These are phyloP conservation scores for Lepidostoma basale DNA, from an alignment of 1,140 invertebrate species.

Conservation along the genomic window DNA sequence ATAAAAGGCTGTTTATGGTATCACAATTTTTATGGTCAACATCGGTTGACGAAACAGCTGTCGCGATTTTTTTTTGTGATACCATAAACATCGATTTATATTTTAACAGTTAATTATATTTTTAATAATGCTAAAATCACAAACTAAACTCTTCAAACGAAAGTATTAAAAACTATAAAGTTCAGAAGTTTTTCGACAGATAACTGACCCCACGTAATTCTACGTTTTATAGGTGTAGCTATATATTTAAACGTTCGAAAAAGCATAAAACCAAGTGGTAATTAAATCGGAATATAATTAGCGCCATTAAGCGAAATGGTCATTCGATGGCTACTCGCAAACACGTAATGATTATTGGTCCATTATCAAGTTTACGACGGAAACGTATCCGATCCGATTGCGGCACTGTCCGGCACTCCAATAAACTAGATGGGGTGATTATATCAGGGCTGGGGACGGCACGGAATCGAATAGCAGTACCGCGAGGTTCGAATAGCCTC, in stretches of 20 bases:
- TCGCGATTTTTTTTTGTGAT: too few species aligned
- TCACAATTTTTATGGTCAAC: too few species aligned
- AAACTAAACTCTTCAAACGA: too few species aligned
- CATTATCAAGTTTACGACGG: conserved; percentile 25
- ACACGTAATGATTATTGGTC: conserved; percentile 19
- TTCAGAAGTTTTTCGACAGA: too few species aligned
- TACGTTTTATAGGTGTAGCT: too few species aligned
- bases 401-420: conserved; percentile 13
- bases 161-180: too few species aligned
- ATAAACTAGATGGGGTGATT: conserved; percentile 27
- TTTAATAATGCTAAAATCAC: too few species aligned
- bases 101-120: too few species aligned
- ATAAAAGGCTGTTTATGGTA: too few species aligned
- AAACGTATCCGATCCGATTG: conserved; percentile 10
- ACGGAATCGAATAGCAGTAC: conserved; percentile 45
- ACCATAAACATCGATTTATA: too few species aligned
- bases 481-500: conserved; percentile 46
- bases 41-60: too few species aligned
- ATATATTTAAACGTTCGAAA: neutral
- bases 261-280: neutral
- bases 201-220: too few species aligned
- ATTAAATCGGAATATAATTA: conserved; percentile 8
- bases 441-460: conserved; percentile 42
- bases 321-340: neutral
- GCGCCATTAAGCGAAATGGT: conserved; percentile 2